Percentiles rank a stretch among this genome's conserved stretches.
Evolutionary conservation across 2,113 vertebrate species (phyloP).

Genomic region (Heterotilapia buettikoferi): DNA sequence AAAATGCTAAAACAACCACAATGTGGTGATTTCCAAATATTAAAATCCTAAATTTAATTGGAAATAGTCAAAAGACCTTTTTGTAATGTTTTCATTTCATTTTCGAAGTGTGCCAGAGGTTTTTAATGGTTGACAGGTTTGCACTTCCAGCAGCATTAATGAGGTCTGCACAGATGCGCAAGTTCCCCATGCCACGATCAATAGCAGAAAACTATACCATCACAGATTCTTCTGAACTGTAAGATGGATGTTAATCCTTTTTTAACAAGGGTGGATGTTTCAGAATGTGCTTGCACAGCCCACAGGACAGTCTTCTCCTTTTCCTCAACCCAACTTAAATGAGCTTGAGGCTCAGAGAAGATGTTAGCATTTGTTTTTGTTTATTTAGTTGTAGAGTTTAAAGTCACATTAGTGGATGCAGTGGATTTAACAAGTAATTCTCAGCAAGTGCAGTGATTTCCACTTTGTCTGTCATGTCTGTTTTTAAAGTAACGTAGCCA

Average conservation of each 20-base stretch:
- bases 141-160: background rate
- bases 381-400: background rate
- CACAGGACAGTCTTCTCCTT: background rate
- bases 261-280: background rate
- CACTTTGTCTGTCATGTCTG: background rate
- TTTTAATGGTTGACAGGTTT: background rate
- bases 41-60: background rate
- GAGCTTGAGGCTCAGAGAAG: background rate
- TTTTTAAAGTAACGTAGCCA: background rate
- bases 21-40: background rate
- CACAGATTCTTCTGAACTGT: background rate
- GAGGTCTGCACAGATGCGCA: background rate
- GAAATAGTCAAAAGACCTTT: background rate
- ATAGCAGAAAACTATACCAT: background rate
- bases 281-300: background rate
- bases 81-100: background rate
- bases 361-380: background rate
- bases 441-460: background rate
- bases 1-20: background rate
- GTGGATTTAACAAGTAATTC: background rate
- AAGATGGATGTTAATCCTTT: background rate
- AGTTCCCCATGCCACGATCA: fast-evolving
- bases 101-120: background rate
- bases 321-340: background rate
- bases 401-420: background rate